Evolutionary conservation across 2,113 vertebrate species (phyloP).

Genomic region (Thomomys bottae): DNA sequence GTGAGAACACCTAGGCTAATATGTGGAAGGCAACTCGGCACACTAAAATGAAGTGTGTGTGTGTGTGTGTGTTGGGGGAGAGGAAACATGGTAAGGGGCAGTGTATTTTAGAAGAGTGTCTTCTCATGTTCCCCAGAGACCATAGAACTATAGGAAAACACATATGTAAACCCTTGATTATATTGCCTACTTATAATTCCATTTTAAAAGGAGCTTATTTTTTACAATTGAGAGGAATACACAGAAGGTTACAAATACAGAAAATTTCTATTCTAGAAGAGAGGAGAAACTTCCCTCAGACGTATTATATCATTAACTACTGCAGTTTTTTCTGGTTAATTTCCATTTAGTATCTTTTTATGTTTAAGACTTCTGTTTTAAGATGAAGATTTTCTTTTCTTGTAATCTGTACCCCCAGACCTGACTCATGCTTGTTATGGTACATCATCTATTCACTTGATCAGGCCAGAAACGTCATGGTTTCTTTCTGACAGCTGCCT

Average conservation of each 20-base stretch:
- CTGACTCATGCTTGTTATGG: background rate
- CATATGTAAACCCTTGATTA: background rate
- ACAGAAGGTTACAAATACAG: background rate
- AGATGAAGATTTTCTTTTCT: background rate
- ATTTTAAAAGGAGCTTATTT: background rate
- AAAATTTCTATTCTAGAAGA: background rate
- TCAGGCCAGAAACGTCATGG: background rate
- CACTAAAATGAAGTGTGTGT: background rate
- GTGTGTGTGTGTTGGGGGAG: too few species aligned
- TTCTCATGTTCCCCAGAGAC: background rate
- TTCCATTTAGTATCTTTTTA: slow-evolving; percentile 26
- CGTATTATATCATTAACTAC: background rate
- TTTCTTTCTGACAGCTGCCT: background rate
- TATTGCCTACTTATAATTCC: background rate
- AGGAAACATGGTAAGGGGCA: too few species aligned
- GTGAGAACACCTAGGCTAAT: background rate
- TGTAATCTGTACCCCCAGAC: background rate
- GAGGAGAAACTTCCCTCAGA: background rate
- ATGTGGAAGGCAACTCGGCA: background rate
- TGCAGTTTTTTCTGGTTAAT: background rate
- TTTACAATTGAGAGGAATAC: slow-evolving; percentile 8
- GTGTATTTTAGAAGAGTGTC: background rate
- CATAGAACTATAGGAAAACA: slow-evolving; percentile 5
- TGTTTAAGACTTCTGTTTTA: background rate
- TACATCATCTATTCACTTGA: background rate